Base-by-base conservation (phyloP, 2,888 invertebrate species). In the Abrostola triplasia region DNA sequence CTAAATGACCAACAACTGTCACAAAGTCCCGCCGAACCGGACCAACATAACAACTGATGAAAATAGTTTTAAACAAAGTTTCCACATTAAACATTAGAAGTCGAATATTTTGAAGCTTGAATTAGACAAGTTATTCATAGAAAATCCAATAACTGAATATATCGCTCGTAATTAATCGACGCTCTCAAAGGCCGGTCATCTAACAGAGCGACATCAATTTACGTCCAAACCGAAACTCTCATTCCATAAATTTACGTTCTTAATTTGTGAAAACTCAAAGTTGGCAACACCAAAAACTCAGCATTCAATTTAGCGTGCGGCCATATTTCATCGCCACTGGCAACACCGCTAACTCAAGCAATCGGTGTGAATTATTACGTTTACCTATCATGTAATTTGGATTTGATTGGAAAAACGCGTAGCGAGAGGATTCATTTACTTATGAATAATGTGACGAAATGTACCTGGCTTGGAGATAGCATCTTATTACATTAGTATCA, bases 211-310 rank as follows among this genome's bases (percentile, higher is more conserved):
- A 63, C 65, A 73, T 77, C 64, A 79, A 79, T 77, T 76, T 70
- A 47, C 59, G 60, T 60, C 44, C 38, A 64, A 61, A 66, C 57
- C 52, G 66, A 61, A 79, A 77, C 70, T 70, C 73, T 73, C 74
- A 71, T 79, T 77, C 69, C 74, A 78, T 78, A 78, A 78, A 78
- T 78, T 77, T 55, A 64, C 67, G 47, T 59, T 66, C 75, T 79
- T 77, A 78, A 78, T 79, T 79, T 71, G 61, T 44, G 64, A 61
- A 71, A 70, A 67, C 56, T 77, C 78, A 67, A 68, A 73, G 68
- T 73, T 70, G 57, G 67, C 62, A 78, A 68, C 76, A 78, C 78
- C 71, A 57, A 79, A 73, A 74, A 77, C 66, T 78, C 79, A 71
- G 75, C 79, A 68, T 77, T 80, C 79, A 80, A 80, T 80, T 80